Percentiles rank a stretch among this genome's conserved stretches.
These are phyloP conservation scores for Saiga tatarica DNA, from an alignment of 2,113 vertebrate species.

Conservation along the genomic window DNA sequence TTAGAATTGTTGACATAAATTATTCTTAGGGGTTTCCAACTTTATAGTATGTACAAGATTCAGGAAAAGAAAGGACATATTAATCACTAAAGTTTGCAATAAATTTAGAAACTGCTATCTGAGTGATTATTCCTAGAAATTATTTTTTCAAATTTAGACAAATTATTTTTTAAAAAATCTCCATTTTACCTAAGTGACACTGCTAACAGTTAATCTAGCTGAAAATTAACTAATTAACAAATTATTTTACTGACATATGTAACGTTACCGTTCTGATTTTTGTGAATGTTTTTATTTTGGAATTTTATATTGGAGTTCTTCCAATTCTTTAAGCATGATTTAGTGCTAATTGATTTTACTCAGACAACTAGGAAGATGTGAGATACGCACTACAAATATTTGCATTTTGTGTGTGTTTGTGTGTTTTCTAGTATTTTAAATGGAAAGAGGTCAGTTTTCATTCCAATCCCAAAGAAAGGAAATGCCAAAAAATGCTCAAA, in stretches of 20 bases:
- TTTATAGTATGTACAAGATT: background rate
- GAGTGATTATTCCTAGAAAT: background rate
- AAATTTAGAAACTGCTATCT: background rate
- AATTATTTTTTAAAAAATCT: background rate
- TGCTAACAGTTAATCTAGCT: background rate
- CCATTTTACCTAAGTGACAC: background rate
- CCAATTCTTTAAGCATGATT: background rate
- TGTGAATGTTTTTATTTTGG: background rate
- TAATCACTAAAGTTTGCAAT: background rate
- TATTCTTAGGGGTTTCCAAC: background rate
- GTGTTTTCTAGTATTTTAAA: background rate
- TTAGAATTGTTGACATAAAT: background rate
- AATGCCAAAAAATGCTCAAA: no score
- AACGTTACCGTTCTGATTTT: background rate
- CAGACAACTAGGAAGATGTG: background rate
- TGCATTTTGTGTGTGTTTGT: background rate
- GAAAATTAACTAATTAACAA: slow-evolving; percentile 21
- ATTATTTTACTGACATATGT: background rate
- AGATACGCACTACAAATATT: background rate
- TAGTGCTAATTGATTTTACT: background rate
- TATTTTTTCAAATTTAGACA: background rate
- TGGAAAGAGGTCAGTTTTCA: background rate
- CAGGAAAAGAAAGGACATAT: background rate
- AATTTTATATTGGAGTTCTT: background rate
- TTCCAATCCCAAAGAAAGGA: no score